Base-by-base conservation (phyloP, 2,888 invertebrate genomes). In the Himalopsyche anomala region DNA sequence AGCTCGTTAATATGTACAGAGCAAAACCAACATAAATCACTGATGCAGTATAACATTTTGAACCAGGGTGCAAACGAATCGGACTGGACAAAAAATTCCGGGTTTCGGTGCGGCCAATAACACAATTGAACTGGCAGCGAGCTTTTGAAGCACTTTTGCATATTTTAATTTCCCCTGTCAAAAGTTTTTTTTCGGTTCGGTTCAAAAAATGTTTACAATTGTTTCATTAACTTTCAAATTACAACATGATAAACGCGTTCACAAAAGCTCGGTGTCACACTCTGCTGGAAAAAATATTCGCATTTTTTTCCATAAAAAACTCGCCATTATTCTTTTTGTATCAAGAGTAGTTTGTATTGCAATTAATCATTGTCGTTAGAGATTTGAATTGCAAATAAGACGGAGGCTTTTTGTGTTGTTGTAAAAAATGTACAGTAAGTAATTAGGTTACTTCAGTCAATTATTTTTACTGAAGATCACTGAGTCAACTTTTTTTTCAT, bases 141-240 rank as follows among this genome's bases (percentile, higher is more conserved):
- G 28, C 11, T 62, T 62, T 62, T 28, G n/a, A 19, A 19, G n/a
- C 62, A 62, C 19, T 62, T 62, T 62, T 19, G 62, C 62, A 62
- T 62, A 62, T 62, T 62, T 62, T 62, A 62, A 62, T 62, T 62
- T 62, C 62, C 62, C 5, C 19, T 62, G 62, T 19, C 62, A 62
- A 19, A 62, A 62, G 19, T 62, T 62, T 56, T 56, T 40, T 51
- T 51, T 51, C 8, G 62, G 19, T 62, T 62, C 62, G 62, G 19
- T 62, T 19, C n/a, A 62, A 62, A 62, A 62, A 62, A 62, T 62
- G 28, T 62, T 62, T 19, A 15, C 62, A 62, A 62, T 19, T 28
- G 62, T 62, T 62, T 62, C 62, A 62, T 62, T 62, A 62, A 62
- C 62, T 62, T 62, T 62, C 62, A 62, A 62, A 62, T 62, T 62